phyloP scores from a whole-genome alignment of 2,888 invertebrate genomes.

The Lomographa bimaculata region DNA sequence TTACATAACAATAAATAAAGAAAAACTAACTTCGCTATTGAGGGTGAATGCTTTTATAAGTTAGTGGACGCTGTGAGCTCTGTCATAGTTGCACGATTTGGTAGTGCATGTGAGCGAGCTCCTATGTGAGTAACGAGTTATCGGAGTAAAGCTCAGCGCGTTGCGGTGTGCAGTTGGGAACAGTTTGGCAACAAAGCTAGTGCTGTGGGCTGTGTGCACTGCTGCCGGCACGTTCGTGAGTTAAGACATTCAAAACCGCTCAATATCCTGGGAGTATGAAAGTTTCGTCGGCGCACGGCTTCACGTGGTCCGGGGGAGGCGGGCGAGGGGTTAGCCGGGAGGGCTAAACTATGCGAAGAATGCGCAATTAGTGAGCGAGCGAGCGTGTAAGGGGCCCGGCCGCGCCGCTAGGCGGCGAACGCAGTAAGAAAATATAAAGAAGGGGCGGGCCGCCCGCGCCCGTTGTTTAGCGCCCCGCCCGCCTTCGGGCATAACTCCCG shows the following conservation, averaged over 20 bases:
- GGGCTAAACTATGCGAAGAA: slow-evolving; percentile 97
- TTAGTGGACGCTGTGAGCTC: slow-evolving; percentile 4
- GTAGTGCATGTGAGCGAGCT: slow-evolving; percentile 16
- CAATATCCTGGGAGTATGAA: slow-evolving; percentile 82
- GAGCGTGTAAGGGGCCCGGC: slow-evolving; percentile 86
- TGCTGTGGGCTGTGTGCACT: slow-evolving; percentile 52
- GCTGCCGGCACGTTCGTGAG: slow-evolving; percentile 76
- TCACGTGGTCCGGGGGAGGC: slow-evolving; percentile 81
- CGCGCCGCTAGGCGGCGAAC: slow-evolving; percentile 82
- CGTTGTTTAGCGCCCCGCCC: slow-evolving; percentile 83
- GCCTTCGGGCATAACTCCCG: slow-evolving; percentile 82
- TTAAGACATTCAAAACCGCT: slow-evolving; percentile 84
- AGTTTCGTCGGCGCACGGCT: slow-evolving; percentile 82
- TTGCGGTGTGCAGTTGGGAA: slow-evolving; percentile 62
- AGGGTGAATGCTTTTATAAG: slow-evolving; percentile 5
- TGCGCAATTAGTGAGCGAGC: slow-evolving; percentile 97
- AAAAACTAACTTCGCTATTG: neutral
- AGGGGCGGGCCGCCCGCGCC: slow-evolving; percentile 84
- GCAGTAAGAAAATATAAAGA: slow-evolving; percentile 89
- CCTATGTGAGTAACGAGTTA: slow-evolving; percentile 27
- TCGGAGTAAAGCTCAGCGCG: slow-evolving; percentile 44
- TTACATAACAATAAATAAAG: too few species aligned
- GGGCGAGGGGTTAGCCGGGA: slow-evolving; percentile 84
- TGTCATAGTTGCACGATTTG: slow-evolving; percentile 16
- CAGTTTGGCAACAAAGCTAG: slow-evolving; percentile 73